Evolutionary conservation across 2,888 invertebrate species (phyloP), one percentile per base, ranked within the genome.

Genomic region (Aspidiotus destructor): DNA sequence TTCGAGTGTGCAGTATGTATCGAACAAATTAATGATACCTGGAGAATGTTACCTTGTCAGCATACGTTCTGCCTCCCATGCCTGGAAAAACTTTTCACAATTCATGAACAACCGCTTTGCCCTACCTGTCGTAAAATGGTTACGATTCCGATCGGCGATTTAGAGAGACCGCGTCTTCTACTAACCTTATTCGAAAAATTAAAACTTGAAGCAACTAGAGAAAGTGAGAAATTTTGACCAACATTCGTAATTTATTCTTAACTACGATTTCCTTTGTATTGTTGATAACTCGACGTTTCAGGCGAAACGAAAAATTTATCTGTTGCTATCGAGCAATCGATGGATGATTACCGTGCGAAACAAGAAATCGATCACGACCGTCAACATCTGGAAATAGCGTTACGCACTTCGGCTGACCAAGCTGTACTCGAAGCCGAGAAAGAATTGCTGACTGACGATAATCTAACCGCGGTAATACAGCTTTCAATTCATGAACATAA

Each of bases 1-100:
- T 67, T 67, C 15, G 67, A 67, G 40, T 67, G 67, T 17, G 44
- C 52, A 13, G 58, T 67, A 28, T 67, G 67, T n/a, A 11, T 67
- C 1, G 67, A 67, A 52, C 28, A 8, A 7, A 41, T 67, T 44
- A 41, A 67, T 15, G 67, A 67, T 17, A 60, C 58, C 6, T 67
- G 67, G 15, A 67, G 60, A 52, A 67, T 67, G 67, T 58, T 67
- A 7, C 67, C 67, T 9, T 67, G 67, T 16, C 67, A 67, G 16
- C 67, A 67, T 40, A 58, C 60, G 7, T 67, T 58, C 15, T 58
- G 58, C 52, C 55, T 15, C 13, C 8, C 8, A 7, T 67, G 67
- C 42, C 48, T 67, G 28, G 42, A 58, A 40, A 44, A n/a, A n/a
- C 58, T 52, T 3, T 48, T 15, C n/a, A 16, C 40, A 10, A 40